Conservation (phyloP, 1,140 invertebrate species). For the Papilio glaucus region DNA sequence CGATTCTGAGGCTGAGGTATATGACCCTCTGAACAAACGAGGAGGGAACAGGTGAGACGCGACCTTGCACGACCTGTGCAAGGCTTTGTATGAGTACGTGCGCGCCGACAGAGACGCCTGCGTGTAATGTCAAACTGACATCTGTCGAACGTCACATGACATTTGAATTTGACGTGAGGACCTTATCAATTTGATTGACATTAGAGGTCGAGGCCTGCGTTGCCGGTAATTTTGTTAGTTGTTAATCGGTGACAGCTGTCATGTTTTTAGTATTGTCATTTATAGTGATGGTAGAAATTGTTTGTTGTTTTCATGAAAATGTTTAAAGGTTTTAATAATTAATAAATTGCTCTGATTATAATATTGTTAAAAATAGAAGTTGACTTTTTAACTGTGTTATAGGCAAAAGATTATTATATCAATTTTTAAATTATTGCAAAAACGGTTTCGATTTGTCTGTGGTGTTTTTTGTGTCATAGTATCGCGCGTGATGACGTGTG, state of each 20-base stretch:
- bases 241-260: conserved; percentile 1
- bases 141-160: neutral
- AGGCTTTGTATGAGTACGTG: conserved; percentile 65
- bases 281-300: neutral
- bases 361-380: neutral
- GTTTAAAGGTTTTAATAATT: neutral
- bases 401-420: neutral
- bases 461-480: neutral
- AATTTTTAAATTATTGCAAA: too few species aligned
- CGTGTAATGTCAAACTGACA: conserved; percentile 29
- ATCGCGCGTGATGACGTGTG: neutral
- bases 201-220: neutral
- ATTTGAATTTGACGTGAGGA: neutral
- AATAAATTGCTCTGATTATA: neutral
- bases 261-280: neutral
- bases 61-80: conserved; percentile 74
- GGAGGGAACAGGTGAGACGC: conserved; percentile 72
- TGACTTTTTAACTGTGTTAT: neutral
- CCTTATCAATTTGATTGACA: neutral
- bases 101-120: conserved; percentile 41
- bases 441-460: neutral
- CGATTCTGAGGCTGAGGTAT: conserved; percentile 85
- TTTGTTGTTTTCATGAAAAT: neutral
- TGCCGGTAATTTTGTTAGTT: neutral
- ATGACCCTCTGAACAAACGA: conserved; percentile 70